phyloP scores from a whole-genome alignment of 2,113 vertebrate species.

The Tor tambroides region DNA sequence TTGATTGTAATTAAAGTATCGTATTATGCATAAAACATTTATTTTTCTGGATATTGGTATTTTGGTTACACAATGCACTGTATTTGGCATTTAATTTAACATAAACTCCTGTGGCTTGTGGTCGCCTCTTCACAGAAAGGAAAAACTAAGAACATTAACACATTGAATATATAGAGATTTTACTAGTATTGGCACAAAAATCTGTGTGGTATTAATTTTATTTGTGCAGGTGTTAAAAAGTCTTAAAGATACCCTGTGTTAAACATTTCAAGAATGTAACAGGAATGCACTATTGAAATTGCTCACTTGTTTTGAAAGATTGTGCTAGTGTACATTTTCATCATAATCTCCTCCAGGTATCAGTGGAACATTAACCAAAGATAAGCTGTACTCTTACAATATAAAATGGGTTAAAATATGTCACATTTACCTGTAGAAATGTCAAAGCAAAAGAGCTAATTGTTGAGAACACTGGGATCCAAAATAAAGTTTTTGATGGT shows the following conservation, averaged over 20 bases:
- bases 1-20: too few relatives aligned
- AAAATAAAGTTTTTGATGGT: background rate
- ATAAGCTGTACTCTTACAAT: background rate
- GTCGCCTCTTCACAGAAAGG: too few relatives aligned
- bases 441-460: background rate
- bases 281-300: background rate
- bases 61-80: too few relatives aligned
- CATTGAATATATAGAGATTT: too few relatives aligned
- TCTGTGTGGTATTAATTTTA: background rate
- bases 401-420: background rate
- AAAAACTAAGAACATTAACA: too few relatives aligned
- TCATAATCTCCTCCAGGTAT: background rate
- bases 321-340: background rate
- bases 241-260: background rate
- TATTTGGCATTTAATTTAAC: too few relatives aligned
- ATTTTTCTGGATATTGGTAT: too few relatives aligned
- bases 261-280: background rate
- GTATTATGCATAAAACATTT: too few relatives aligned
- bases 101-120: too few relatives aligned
- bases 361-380: background rate
- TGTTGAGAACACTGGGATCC: background rate
- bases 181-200: too few relatives aligned
- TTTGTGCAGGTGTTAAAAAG: background rate
- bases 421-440: background rate
- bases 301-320: background rate